A percentile compares a stretch with the other conserved stretches of the same genome.
Conservation (phyloP, 2,888 invertebrate species). For the Erynnis tages region DNA sequence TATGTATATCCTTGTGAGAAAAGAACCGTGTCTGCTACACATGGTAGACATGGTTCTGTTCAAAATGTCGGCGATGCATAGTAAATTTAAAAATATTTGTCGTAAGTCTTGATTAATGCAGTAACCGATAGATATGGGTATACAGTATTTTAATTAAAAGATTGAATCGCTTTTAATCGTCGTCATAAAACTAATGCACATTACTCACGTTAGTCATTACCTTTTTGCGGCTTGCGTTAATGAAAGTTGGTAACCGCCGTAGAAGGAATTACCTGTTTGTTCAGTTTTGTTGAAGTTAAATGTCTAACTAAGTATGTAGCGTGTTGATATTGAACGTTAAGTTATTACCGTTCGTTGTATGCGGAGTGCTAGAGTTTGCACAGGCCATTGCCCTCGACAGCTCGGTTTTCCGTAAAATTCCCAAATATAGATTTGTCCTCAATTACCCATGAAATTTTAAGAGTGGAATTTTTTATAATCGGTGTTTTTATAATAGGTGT, state of each 20-base stretch:
- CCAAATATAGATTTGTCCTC: too few relatives aligned
- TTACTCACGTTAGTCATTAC: slow-evolving; percentile 21
- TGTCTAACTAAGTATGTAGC: background rate
- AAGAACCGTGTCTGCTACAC: too few relatives aligned
- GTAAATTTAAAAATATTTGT: background rate
- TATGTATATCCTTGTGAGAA: too few relatives aligned
- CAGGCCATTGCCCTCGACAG: too few relatives aligned
- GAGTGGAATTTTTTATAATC: too few relatives aligned
- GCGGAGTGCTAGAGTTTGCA: too few relatives aligned
- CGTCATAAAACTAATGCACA: slow-evolving; percentile 16
- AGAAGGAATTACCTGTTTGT: background rate
- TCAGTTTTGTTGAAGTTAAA: slow-evolving; percentile 1
- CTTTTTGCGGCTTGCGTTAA: slow-evolving; percentile 17
- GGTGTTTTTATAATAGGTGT: too few relatives aligned
- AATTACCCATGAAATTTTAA: too few relatives aligned
- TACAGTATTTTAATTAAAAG: slow-evolving; percentile 20
- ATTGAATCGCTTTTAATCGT: slow-evolving; percentile 23
- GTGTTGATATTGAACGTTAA: too few relatives aligned
- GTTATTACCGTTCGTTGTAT: too few relatives aligned
- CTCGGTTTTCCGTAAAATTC: too few relatives aligned
- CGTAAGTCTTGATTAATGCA: slow-evolving; percentile 7
- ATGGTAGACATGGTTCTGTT: background rate
- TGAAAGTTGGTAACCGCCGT: slow-evolving; percentile 5
- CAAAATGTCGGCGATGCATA: background rate
- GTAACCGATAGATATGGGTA: slow-evolving; percentile 3